phyloP scores from a whole-genome alignment of 1,140 invertebrate genomes.

The Andricus grossulariae region DNA sequence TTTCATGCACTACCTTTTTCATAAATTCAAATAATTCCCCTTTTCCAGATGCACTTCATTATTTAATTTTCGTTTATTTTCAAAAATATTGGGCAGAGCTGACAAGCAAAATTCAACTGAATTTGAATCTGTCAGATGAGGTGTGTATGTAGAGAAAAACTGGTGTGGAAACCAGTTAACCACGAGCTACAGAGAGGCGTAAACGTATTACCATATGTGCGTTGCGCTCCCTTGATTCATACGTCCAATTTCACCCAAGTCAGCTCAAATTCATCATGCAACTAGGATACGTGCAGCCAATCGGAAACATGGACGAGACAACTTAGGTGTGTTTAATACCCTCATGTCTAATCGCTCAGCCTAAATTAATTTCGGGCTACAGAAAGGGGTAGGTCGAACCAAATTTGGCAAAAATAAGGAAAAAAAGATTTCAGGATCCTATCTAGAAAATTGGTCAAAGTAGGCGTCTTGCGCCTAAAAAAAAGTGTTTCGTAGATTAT shows the following conservation, averaged over 20 bases:
- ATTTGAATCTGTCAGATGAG: neutral
- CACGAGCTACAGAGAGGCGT: constrained; percentile 1
- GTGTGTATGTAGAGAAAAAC: neutral
- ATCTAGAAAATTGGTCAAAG: too few relatives aligned
- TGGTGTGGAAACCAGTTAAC: constrained; percentile 16
- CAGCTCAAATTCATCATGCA: constrained; percentile 15
- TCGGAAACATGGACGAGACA: constrained; percentile 3
- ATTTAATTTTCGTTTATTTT: neutral
- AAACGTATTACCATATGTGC: constrained; percentile 26
- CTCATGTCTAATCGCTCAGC: neutral
- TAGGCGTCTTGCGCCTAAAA: too few relatives aligned
- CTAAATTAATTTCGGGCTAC: neutral
- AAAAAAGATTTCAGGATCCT: too few relatives aligned
- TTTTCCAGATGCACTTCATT: neutral
- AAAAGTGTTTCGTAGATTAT: too few relatives aligned
- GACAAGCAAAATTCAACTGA: neutral
- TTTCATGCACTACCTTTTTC: neutral
- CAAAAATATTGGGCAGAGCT: neutral
- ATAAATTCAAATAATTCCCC: neutral
- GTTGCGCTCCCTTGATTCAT: constrained; percentile 19
- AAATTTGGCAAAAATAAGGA: too few relatives aligned
- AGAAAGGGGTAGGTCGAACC: too few relatives aligned
- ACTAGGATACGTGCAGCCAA: neutral
- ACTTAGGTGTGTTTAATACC: neutral
- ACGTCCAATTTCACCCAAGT: neutral